Evolutionary conservation across 1,140 invertebrate species (phyloP).

Genomic region (Lasaia peninsularis): DNA sequence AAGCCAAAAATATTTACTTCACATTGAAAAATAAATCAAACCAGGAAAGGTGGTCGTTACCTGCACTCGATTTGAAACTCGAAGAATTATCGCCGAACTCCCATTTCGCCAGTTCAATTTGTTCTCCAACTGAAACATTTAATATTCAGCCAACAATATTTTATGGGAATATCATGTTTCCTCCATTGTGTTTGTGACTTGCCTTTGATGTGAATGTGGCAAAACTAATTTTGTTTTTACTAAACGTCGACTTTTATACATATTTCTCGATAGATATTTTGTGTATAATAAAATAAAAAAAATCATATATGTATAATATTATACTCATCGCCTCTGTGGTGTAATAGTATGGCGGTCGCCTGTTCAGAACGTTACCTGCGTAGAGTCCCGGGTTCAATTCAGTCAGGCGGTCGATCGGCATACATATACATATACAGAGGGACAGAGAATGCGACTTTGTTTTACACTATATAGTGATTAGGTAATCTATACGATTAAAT

Average conservation of each 20-base stretch:
- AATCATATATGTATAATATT: too few relatives aligned
- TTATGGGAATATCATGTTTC: not conserved
- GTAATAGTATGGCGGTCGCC: too few relatives aligned
- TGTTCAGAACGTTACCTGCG: too few relatives aligned
- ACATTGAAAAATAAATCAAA: constrained; percentile 11
- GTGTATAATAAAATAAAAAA: too few relatives aligned
- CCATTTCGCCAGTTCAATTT: constrained; percentile 12
- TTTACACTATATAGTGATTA: too few relatives aligned
- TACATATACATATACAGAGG: too few relatives aligned
- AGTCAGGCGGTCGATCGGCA: too few relatives aligned
- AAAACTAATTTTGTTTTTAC: not conserved
- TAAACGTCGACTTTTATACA: not conserved
- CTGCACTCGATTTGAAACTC: constrained; percentile 3
- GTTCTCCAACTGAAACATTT: constrained; percentile 2
- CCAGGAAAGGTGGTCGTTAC: constrained; percentile 2
- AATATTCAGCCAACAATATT: not conserved
- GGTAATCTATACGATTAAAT: too few relatives aligned
- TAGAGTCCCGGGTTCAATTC: too few relatives aligned
- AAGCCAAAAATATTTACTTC: not conserved
- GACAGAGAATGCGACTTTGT: too few relatives aligned
- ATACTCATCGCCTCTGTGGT: too few relatives aligned
- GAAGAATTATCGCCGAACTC: constrained; percentile 10
- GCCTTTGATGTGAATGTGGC: not conserved
- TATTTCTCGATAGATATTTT: not conserved
- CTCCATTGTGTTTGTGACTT: not conserved